Evolutionary conservation across 1,140 invertebrate species (phyloP).

Genomic region (Lepidurus apus): DNA sequence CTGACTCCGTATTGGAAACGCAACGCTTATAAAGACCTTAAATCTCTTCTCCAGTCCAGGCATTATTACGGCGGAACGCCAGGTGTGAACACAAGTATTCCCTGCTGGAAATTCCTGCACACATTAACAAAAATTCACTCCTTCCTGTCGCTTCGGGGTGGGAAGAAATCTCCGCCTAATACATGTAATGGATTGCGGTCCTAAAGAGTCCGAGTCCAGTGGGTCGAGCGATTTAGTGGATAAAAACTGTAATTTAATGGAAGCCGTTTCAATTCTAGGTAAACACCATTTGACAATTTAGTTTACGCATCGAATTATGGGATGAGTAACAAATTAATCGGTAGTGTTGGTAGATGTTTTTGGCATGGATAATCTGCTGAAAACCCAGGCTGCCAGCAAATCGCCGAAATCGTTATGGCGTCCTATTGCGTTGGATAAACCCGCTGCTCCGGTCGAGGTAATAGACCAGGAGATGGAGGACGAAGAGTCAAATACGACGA

Average conservation of each 20-base stretch:
- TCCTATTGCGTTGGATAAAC: slow-evolving; percentile 29
- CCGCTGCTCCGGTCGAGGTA: background rate
- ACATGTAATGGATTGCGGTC: background rate
- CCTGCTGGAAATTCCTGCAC: background rate
- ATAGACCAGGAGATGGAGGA: background rate
- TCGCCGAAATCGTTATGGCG: slow-evolving; percentile 28
- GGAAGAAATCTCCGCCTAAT: background rate
- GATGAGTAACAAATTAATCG: too few relatives aligned
- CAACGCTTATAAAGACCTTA: background rate
- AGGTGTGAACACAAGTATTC: background rate
- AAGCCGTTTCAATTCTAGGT: background rate
- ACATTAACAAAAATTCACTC: too few relatives aligned
- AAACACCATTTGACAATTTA: background rate
- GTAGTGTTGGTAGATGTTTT: background rate
- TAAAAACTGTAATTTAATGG: slow-evolving; percentile 9
- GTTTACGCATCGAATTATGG: too few relatives aligned
- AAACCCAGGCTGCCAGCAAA: background rate
- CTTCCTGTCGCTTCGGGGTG: background rate
- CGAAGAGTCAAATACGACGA: background rate
- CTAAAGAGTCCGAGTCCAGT: background rate
- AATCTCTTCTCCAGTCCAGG: background rate
- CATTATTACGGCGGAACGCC: background rate
- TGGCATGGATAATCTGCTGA: slow-evolving; percentile 30
- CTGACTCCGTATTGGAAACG: background rate
- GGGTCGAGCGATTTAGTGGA: background rate